Percentiles rank a stretch among this genome's conserved stretches.
These are phyloP conservation scores for Anabacerthia variegaticeps DNA, from an alignment of 2,797 vertebrate species.

Conservation along the genomic window DNA sequence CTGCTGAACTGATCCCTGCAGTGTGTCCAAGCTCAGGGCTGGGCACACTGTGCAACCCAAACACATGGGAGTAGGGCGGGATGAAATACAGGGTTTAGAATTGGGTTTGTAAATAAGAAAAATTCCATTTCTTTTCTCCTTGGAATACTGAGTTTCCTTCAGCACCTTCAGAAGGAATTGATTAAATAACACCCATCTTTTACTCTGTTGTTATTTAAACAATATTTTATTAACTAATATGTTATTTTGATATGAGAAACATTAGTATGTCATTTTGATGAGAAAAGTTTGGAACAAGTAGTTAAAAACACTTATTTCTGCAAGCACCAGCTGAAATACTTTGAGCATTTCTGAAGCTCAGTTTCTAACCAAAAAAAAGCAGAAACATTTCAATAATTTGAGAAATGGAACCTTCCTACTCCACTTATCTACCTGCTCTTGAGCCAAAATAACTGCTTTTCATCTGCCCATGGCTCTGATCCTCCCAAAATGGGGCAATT, in stretches of 20 bases:
- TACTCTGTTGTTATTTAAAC: background rate
- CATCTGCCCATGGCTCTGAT: background rate
- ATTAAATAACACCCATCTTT: background rate
- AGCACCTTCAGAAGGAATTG: background rate
- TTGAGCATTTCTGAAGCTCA: background rate
- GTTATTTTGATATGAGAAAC: no score
- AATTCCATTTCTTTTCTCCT: background rate
- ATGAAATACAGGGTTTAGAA: background rate
- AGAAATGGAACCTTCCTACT: background rate
- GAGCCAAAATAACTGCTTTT: background rate
- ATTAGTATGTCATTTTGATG: background rate
- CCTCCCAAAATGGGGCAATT: background rate
- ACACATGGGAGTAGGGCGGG: background rate
- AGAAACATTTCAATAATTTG: background rate
- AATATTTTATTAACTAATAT: no score
- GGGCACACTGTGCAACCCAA: background rate
- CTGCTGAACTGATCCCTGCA: background rate
- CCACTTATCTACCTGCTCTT: background rate
- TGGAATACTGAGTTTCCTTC: background rate
- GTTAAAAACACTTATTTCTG: background rate
- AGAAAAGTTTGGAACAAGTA: background rate
- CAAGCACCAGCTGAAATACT: background rate
- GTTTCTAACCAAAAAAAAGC: background rate
- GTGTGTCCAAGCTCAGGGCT: background rate
- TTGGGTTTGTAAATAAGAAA: background rate